Conservation (phyloP, 2,888 invertebrate species). For the Sarcophaga carnaria region DNA sequence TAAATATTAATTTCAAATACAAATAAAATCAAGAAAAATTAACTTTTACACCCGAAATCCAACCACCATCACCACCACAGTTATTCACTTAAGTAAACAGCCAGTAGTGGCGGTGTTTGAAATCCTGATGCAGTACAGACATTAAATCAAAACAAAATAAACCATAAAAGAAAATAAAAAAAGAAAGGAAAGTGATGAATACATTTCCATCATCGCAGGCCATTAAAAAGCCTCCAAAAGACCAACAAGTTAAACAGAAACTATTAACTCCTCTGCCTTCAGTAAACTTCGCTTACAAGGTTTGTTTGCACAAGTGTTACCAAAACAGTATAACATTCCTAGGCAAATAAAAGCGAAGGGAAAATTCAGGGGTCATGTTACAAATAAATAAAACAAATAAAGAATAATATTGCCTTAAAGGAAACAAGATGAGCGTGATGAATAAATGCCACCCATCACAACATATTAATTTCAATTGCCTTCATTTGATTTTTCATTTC, state of each 20-base stretch:
- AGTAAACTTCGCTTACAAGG: constrained; percentile 12
- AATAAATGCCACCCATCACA: too few relatives aligned
- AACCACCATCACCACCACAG: constrained; percentile 50
- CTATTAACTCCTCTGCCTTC: background rate
- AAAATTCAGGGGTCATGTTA: constrained; percentile 60
- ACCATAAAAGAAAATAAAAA: constrained; percentile 34
- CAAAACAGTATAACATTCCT: constrained; percentile 54
- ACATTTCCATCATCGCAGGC: constrained; percentile 26
- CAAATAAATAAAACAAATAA: constrained; percentile 31
- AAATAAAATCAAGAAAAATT: constrained; percentile 40
- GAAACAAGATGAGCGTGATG: background rate
- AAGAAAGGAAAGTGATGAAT: constrained; percentile 41
- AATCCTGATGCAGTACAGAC: constrained; percentile 10
- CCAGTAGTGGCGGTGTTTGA: constrained; percentile 11
- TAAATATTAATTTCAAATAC: constrained; percentile 63
- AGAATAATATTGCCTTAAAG: background rate
- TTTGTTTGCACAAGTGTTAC: constrained; percentile 68
- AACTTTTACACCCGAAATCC: constrained; percentile 34
- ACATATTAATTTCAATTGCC: constrained; percentile 71
- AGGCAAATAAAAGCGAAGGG: constrained; percentile 40
- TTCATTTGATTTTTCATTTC: background rate
- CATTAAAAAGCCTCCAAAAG: background rate
- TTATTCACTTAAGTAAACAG: constrained; percentile 63
- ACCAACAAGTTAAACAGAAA: constrained; percentile 50
- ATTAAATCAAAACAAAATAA: constrained; percentile 58